These are phyloP conservation scores for Tauraco hartlaubi DNA, from an alignment of 2,797 vertebrate genomes.

Conservation along the genomic window DNA sequence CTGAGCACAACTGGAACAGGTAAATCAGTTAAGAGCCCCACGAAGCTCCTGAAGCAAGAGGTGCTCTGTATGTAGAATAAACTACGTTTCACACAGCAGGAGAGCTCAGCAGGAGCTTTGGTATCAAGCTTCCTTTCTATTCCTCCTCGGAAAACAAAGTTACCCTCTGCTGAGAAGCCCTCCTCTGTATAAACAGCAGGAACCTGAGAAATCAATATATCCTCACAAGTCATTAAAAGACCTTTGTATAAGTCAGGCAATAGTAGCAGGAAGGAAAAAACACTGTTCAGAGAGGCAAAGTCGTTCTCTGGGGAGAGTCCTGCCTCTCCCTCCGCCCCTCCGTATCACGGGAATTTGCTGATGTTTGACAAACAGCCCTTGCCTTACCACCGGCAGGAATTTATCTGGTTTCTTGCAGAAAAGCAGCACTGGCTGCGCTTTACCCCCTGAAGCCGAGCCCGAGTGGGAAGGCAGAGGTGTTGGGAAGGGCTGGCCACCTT, in stretches of 20 bases:
- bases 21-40: background rate
- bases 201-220: slow-evolving; percentile 17
- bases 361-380: background rate
- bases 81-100: background rate
- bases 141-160: background rate
- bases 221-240: background rate
- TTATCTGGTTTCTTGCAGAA: background rate
- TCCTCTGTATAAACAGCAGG: background rate
- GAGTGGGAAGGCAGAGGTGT: background rate
- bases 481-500: background rate
- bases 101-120: background rate
- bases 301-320: background rate
- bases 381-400: rapidly evolving
- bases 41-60: background rate
- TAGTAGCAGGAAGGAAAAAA: slow-evolving; percentile 24
- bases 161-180: background rate
- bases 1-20: background rate
- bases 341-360: background rate
- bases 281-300: background rate
- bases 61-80: background rate
- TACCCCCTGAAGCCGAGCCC: rapidly evolving
- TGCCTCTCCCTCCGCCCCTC: background rate
- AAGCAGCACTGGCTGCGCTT: background rate
- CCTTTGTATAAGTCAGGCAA: background rate
- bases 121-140: background rate